Percentiles rank a stretch among this genome's conserved stretches.
phyloP scores from a whole-genome alignment of 2,888 invertebrate species.

The Megastigmus dorsalis region DNA sequence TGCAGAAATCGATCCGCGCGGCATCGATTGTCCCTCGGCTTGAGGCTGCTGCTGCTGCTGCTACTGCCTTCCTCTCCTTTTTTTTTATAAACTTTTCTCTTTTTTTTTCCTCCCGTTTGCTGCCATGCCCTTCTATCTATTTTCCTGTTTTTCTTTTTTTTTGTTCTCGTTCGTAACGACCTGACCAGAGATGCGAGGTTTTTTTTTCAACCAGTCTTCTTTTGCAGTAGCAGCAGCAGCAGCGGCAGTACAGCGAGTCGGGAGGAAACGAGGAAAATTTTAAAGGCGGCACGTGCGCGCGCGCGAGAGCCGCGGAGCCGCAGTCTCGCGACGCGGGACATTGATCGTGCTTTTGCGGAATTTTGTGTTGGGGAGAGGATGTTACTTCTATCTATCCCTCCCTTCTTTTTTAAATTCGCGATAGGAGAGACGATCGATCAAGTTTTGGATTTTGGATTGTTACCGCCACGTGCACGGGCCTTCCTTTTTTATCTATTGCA shows the following conservation, averaged over 20 bases:
- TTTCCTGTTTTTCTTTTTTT: no score
- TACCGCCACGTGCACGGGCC: no score
- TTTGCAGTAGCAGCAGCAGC: no score
- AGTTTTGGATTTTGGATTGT: no score
- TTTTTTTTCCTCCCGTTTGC: background rate
- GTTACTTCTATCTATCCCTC: background rate
- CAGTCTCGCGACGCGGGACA: background rate
- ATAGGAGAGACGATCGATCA: no score
- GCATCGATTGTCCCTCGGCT: slow-evolving; percentile 23
- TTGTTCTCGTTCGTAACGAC: no score
- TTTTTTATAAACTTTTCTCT: background rate
- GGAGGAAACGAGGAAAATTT: no score
- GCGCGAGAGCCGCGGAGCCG: background rate
- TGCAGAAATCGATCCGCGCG: slow-evolving; percentile 32
- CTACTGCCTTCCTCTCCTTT: background rate
- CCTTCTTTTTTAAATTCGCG: background rate
- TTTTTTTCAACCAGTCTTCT: no score
- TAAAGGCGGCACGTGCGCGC: slow-evolving; percentile 19
- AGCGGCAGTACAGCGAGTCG: no score
- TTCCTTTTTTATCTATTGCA: no score
- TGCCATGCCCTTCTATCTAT: background rate
- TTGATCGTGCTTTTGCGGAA: background rate
- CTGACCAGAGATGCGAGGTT: no score
- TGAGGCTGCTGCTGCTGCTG: background rate
- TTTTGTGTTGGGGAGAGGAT: background rate